Conservation (phyloP, 2,113 vertebrate species). For the Serranochromis macrocephalus region DNA sequence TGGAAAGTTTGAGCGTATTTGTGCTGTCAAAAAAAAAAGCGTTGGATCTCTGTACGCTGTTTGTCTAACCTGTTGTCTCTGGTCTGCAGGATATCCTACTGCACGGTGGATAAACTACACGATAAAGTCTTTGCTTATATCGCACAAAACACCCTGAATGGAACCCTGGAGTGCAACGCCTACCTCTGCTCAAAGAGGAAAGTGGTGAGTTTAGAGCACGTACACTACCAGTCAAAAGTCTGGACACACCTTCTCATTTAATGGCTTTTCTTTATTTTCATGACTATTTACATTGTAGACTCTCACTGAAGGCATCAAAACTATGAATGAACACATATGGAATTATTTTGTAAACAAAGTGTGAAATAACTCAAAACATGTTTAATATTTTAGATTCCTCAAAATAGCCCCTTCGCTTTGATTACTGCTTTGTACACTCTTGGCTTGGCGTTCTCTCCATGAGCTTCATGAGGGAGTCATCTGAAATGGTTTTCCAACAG, state of each 20-base stretch:
- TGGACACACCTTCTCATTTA: background rate
- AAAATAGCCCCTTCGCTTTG: background rate
- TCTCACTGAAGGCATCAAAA: background rate
- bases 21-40: background rate
- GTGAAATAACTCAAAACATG: background rate
- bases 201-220: conserved; percentile 75
- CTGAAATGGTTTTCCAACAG: background rate
- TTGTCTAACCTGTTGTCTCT: background rate
- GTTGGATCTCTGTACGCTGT: background rate
- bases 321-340: background rate
- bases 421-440: background rate
- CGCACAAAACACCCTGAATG: conserved; percentile 84
- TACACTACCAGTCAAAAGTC: background rate
- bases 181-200: conserved; percentile 91
- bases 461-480: background rate
- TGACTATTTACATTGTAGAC: background rate
- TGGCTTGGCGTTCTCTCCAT: background rate
- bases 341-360: background rate
- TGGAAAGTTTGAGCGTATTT: background rate
- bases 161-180: conserved; percentile 89
- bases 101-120: conserved; percentile 88
- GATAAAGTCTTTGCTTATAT: conserved; percentile 95
- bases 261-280: background rate
- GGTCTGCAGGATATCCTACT: conserved; percentile 87
- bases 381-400: background rate